Base-by-base conservation (phyloP, 2,113 vertebrate species). In the Callorhinus ursinus region DNA sequence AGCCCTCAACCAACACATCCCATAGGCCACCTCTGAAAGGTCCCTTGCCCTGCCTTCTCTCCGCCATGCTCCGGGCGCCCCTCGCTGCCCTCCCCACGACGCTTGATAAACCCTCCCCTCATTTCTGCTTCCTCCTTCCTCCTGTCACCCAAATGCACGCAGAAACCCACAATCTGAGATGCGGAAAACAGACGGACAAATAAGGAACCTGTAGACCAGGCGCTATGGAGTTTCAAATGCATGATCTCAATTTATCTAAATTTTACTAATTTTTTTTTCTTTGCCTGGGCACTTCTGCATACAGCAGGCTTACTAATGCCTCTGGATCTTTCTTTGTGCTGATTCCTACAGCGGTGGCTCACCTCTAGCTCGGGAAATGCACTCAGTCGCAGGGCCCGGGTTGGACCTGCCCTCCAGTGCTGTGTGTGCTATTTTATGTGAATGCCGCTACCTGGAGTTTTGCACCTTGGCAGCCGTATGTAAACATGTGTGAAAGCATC, bases 51-150 rank as follows among this genome's bases (percentile, higher is more conserved):
- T 31, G 19, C n/a, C n/a, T 67, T 7, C 71, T 13, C 67, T 55
- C 72, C 26, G 15, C 8, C 57, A 9, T 0, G 1, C 3, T 13
- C 18, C 31, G 22, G 31, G 63, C 5, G 13, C 28, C 63, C 69
- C 28, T 19, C 18, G 5, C 16, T 15, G n/a, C 67, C 22, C 22
- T 71, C 13, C 67, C 53, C 11, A n/a, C 5, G 53, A 69, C n/a
- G 65, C 36, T 3, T 19, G 28, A 76, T 49, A 65, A 33, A 39
- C 7, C 26, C 28, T 79, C 5, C 18, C 59, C 49, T 51, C 3
- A n/a, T 46, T 93, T 69, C 49, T 69, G 33, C 39, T 7, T 67
- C 12, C 33, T n/a, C 84, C 33, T 57, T 31, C 19, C 14, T 46
- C 10, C 6, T 12, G 49, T 10, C 24, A 22, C 18, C 33, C 61